phyloP scores from a whole-genome alignment of 2,797 vertebrate species.

The Artibeus jamaicensis region DNA sequence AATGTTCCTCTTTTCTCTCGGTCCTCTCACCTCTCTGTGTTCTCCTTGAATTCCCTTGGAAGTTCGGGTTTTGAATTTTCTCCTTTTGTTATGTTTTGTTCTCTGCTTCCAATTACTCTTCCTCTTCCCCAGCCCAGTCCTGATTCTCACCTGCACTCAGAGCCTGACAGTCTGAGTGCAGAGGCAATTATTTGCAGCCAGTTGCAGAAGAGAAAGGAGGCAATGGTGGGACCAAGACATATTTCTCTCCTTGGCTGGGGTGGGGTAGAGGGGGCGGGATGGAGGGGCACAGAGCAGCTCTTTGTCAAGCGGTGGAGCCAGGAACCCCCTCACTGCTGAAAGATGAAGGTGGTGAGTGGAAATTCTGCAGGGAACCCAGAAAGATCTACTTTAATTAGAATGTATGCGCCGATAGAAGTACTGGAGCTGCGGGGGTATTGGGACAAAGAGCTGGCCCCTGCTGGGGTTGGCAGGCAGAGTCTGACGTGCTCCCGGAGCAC shows the following conservation, averaged over 20 bases:
- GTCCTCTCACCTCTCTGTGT: rapidly evolving
- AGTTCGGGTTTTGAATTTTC: background rate
- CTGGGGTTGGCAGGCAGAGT: background rate
- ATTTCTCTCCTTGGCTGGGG: background rate
- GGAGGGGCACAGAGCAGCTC: background rate
- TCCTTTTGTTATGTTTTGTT: background rate
- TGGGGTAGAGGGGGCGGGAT: rapidly evolving
- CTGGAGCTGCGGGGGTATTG: background rate
- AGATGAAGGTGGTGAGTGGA: background rate
- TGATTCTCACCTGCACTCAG: background rate
- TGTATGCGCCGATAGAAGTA: background rate
- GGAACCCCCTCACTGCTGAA: background rate
- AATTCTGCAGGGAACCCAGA: background rate
- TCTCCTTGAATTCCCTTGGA: background rate
- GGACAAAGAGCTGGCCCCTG: background rate
- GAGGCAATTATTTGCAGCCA: background rate
- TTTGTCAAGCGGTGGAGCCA: background rate
- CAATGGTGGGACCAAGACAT: background rate
- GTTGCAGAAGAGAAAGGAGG: conserved; percentile 13
- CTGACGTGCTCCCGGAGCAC: background rate
- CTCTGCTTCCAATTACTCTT: background rate
- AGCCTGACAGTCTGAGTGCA: background rate
- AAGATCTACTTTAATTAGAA: background rate
- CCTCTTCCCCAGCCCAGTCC: background rate
- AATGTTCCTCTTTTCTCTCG: rapidly evolving